These are phyloP conservation scores for Panopea generosa DNA, from an alignment of 2,888 invertebrate species.

Conservation along the genomic window DNA sequence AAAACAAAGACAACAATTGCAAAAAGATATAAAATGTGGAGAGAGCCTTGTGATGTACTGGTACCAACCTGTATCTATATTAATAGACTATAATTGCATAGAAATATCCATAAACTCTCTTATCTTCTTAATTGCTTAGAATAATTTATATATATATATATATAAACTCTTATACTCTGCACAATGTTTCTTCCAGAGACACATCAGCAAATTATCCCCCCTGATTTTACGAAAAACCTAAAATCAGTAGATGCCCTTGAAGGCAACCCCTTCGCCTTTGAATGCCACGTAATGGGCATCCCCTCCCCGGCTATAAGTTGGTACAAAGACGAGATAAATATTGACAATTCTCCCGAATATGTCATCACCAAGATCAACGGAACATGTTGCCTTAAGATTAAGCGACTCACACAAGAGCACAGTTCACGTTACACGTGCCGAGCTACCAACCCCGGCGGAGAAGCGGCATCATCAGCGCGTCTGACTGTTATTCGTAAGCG, in stretches of 20 bases:
- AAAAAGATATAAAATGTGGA: too few species aligned
- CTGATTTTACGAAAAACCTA: slow-evolving; percentile 83
- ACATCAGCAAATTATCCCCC: slow-evolving; percentile 84
- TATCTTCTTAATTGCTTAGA: too few species aligned
- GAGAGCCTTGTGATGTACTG: too few species aligned
- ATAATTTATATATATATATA: too few species aligned
- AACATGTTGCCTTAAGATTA: slow-evolving; percentile 90
- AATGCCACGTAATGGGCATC: slow-evolving; percentile 84
- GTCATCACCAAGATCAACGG: slow-evolving; percentile 93
- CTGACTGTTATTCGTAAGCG: slow-evolving; percentile 89
- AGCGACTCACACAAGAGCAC: slow-evolving; percentile 89
- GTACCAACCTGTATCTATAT: too few species aligned
- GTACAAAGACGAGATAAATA: slow-evolving; percentile 83
- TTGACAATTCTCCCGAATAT: slow-evolving; percentile 86
- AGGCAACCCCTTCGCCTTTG: slow-evolving; percentile 82
- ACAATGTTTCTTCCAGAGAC: slow-evolving; percentile 76
- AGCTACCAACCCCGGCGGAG: slow-evolving; percentile 85
- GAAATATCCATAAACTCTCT: too few species aligned
- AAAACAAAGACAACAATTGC: too few species aligned
- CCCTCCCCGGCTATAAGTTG: slow-evolving; percentile 84
- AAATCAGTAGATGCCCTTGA: slow-evolving; percentile 83
- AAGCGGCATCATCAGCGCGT: slow-evolving; percentile 84
- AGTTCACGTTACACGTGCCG: slow-evolving; percentile 88
- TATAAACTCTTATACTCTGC: too few species aligned
- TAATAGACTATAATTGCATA: too few species aligned